Percentiles rank a stretch among this genome's conserved stretches.
Conservation (phyloP, 2,113 vertebrate genomes). For the Poeciliopsis occidentalis region DNA sequence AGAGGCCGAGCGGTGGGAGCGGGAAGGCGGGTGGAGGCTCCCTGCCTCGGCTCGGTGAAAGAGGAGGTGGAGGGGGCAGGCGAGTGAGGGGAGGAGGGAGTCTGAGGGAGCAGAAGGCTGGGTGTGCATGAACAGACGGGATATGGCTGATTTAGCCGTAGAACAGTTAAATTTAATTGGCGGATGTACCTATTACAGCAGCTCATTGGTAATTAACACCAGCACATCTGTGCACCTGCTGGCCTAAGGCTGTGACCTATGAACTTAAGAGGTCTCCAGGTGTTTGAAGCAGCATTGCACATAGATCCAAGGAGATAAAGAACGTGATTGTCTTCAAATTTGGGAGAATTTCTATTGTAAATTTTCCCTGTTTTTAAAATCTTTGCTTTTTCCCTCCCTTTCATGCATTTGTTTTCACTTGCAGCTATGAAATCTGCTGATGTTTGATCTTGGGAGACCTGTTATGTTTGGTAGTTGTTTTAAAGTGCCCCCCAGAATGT, state of each 20-base stretch:
- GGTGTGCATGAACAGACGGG: constrained; percentile 19
- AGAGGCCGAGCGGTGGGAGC: constrained; percentile 52
- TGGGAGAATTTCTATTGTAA: constrained; percentile 29
- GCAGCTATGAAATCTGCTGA: constrained; percentile 37
- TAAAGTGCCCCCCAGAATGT: background rate
- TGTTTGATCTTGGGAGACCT: constrained; percentile 22
- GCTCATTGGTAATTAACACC: constrained; percentile 66
- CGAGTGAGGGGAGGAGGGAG: background rate
- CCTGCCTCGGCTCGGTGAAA: constrained; percentile 45
- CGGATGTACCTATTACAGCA: constrained; percentile 51
- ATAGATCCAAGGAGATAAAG: constrained; percentile 9
- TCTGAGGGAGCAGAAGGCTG: constrained; percentile 14
- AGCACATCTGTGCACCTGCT: constrained; percentile 61
- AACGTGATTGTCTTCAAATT: constrained; percentile 14
- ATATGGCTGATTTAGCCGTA: constrained; percentile 51
- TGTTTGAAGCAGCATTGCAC: constrained; percentile 31
- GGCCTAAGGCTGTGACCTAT: constrained; percentile 53
- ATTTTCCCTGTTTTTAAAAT: constrained; percentile 13
- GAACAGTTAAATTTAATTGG: constrained; percentile 64
- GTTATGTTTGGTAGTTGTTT: background rate
- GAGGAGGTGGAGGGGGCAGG: background rate
- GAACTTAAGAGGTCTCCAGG: constrained; percentile 25
- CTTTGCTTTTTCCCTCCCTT: constrained; percentile 33
- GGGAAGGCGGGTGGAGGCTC: constrained; percentile 44
- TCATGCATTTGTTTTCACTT: constrained; percentile 17